These are phyloP conservation scores for Escarpia spicata DNA, from an alignment of 2,888 invertebrate species.

Conservation along the genomic window DNA sequence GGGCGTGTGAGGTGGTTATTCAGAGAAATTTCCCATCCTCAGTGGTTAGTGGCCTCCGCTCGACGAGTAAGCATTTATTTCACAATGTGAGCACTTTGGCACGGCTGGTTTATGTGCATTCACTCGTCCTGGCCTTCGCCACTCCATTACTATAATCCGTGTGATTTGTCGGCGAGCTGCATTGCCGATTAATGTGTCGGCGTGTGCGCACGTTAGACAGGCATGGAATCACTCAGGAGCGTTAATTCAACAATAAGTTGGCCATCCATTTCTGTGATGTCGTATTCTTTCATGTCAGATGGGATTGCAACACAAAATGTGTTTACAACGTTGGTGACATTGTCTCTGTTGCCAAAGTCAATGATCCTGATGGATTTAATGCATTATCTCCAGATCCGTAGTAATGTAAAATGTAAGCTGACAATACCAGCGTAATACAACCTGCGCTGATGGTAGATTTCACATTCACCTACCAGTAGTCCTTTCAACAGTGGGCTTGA, in stretches of 20 bases:
- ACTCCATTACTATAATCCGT: background rate
- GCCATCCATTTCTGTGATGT: background rate
- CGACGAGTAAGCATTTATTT: background rate
- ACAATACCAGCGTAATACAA: background rate
- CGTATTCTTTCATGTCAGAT: background rate
- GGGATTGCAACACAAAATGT: background rate
- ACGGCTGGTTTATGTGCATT: background rate
- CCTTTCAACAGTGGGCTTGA: background rate
- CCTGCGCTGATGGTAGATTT: background rate
- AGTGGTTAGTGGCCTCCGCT: background rate
- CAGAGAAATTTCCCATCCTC: background rate
- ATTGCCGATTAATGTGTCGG: background rate
- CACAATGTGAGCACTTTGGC: background rate
- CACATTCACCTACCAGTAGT: background rate
- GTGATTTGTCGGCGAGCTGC: background rate
- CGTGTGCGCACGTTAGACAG: background rate
- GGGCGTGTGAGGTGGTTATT: conserved; percentile 1
- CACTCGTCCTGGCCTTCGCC: background rate
- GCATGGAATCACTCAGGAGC: background rate
- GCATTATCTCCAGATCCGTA: background rate
- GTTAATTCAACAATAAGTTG: conserved; percentile 9
- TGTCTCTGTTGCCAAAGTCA: background rate
- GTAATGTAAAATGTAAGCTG: background rate
- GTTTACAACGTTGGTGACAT: background rate
- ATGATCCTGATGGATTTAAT: background rate